Evolutionary conservation across 2,113 vertebrate genomes (phyloP).

Genomic region (human (Homo sapiens)): GRCh38 chr12:83198001-83198500

Average conservation of each 20-base stretch:
- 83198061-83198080: no score
- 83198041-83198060: no score
- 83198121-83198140: not conserved
- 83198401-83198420: not conserved
- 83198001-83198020: no score
- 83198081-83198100: not conserved
- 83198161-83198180: not conserved
- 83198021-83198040: no score
- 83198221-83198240: not conserved
- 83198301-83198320: not conserved
- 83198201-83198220: not conserved
- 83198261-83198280: not conserved
- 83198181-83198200: not conserved
- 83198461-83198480: not conserved
- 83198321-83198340: not conserved
- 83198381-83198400: not conserved
- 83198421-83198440: not conserved
- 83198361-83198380: not conserved
- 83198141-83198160: not conserved
- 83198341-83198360: not conserved
- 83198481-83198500: not conserved
- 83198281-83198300: not conserved
- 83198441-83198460: not conserved
- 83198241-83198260: not conserved
- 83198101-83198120: not conserved